Evolutionary conservation across 2,113 vertebrate genomes (phyloP), one percentile per base, ranked within the genome.

Genomic region (Phalacrocorax carbo): DNA sequence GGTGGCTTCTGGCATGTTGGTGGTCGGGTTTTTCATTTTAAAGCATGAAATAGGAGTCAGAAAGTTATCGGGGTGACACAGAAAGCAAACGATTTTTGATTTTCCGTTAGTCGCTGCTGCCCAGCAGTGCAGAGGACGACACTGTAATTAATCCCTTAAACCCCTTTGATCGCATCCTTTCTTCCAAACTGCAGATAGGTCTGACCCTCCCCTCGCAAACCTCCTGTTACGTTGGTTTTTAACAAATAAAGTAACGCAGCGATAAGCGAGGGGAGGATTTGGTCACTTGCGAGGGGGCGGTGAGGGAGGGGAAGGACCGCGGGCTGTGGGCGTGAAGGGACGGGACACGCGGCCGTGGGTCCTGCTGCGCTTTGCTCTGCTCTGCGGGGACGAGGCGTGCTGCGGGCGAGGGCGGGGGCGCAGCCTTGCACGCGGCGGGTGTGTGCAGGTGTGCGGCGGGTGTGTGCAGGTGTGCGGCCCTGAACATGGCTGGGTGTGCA

Each of bases 181-280:
- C n/a, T 55, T 10, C 60, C 60, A 2, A 15, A 13, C 3, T 13
- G 9, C 42, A 1, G 51, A 2, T 1, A 13, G 80, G 20, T 22
- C 36, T 4, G 13, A 23, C 6, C 20, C 57, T 13, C 13, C 13
- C 65, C 61, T 36, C 48, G 1, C 42, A 38, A 64, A 10, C 20
- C 42, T 4, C 38, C 3, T 11, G 1, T 32, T 7, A 0, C 0
- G 10, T 16, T 30, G 25, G 15, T 3, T 19, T 62, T 48, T 16
- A 29, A 16, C 21, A 7, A 46, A 6, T 8, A 13, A 46, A 36
- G 34, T 12, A 27, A 2, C 2, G 0, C 15, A 2, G 9, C 0
- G 38, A 30, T 5, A 5, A 15, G 61, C 1, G 54, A 10, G 1
- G 81, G 68, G 40, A 9, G 77, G 72, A 29, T 15, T 17, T 7